Base-by-base conservation (phyloP, 2,888 invertebrate species). In the Coleophora deauratella region DNA sequence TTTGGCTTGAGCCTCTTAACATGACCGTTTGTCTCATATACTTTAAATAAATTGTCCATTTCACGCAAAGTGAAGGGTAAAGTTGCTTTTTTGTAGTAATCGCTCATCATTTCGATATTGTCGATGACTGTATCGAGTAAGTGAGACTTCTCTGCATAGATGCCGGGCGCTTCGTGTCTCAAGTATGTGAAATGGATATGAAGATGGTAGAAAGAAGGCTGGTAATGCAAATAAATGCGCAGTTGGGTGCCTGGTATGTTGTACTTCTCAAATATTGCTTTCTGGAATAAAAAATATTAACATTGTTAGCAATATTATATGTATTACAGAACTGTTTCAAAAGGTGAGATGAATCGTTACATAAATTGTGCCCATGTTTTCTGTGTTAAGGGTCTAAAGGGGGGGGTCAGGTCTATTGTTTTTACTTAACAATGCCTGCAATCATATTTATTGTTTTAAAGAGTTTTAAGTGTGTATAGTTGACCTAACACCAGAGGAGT, bases 181-280 rank as follows among this genome's bases (percentile, higher is more conserved):
- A 98, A 69, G 43, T 91, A 90, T 9, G 95, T 95, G 62, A 98
- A 95, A 73, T 99, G 99, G 0, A 99, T 88, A 70, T 99, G 99
- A 0, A 99, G 86, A 68, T 99, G 98, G 76, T 97, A 98, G 81
- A 97, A 99, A 0, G 97, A 95, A 0, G 99, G 99, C 62, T 97
- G 98, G 76, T 99, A 99, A 72, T 99, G 98, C 0, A 98, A 71
- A 71, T 94, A 99, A 46, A 95, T 89, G 15, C 97, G 88, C 21
- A 98, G 72, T 62, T 95, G 91, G 4, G 89, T 88, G 11, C 86
- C 72, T 3, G 88, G 77, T 1, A 99, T 56, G 10, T 88, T 88
- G 76, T 93, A 98, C 58, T 93, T 94, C 28, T 93, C 87, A 37
- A 88, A 66, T 44, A 99, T 95, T 2, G 90, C 90, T 67, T 89